Conservation (phyloP, 2,888 invertebrate species). For the Rugalucina vietnamica region DNA sequence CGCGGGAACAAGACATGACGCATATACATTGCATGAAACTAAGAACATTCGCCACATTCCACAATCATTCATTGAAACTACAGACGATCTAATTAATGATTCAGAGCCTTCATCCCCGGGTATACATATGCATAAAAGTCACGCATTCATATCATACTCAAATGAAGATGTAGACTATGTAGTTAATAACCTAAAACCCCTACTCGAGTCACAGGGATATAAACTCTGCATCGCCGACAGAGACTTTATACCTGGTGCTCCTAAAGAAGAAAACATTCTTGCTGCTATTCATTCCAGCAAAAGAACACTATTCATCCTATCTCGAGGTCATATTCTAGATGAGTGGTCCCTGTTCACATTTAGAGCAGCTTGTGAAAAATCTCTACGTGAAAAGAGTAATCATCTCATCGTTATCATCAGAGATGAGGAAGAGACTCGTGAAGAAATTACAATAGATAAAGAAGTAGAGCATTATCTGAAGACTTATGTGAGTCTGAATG, state of each 20-base stretch:
- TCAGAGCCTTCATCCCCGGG: not conserved
- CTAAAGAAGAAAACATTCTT: constrained; percentile 67
- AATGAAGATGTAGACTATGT: constrained; percentile 60
- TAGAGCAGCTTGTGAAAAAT: constrained; percentile 60
- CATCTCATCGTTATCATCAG: constrained; percentile 59
- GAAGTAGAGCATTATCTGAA: constrained; percentile 60
- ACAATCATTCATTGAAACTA: not conserved
- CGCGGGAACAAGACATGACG: not conserved
- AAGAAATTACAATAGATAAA: constrained; percentile 39
- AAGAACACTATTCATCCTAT: constrained; percentile 63
- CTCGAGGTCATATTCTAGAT: constrained; percentile 48
- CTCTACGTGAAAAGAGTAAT: constrained; percentile 62
- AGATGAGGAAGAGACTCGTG: constrained; percentile 36
- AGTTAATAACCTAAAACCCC: constrained; percentile 48
- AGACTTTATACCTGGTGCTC: constrained; percentile 67
- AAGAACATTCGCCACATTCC: not conserved
- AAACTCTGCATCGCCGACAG: constrained; percentile 61
- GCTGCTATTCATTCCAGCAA: constrained; percentile 53
- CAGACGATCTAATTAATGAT: not conserved
- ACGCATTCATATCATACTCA: constrained; percentile 64
- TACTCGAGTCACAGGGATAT: constrained; percentile 56
- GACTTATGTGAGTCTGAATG: constrained; percentile 55
- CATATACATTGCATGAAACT: not conserved
- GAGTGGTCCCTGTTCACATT: constrained; percentile 70
- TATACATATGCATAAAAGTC: constrained; percentile 27